These are phyloP conservation scores for Tenodera sinensis DNA, from an alignment of 2,888 invertebrate genomes.

Conservation along the genomic window DNA sequence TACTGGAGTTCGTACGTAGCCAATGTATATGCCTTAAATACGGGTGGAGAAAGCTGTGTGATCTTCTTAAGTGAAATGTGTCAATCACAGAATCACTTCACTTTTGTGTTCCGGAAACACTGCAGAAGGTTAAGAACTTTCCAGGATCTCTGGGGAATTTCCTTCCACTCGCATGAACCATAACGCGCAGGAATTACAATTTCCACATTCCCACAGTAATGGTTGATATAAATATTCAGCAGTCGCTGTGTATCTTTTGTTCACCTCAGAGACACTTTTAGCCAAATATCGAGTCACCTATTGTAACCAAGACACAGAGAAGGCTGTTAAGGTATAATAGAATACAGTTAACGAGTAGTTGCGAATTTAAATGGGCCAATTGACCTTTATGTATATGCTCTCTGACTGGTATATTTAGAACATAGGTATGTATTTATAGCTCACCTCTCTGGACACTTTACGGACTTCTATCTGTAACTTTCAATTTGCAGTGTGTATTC, in stretches of 20 bases:
- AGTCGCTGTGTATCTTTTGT: not conserved
- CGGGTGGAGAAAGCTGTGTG: no score
- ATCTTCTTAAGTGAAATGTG: no score
- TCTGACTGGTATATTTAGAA: not conserved
- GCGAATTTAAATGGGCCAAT: not conserved
- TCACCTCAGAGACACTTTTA: not conserved
- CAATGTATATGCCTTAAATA: no score
- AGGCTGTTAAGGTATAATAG: not conserved
- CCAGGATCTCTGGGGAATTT: no score
- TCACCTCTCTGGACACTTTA: not conserved
- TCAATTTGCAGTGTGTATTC: no score
- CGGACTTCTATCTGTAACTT: not conserved
- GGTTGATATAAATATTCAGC: not conserved
- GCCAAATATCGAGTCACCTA: not conserved
- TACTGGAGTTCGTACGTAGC: no score
- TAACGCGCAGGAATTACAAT: no score
- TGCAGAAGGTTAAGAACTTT: no score
- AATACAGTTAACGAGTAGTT: not conserved
- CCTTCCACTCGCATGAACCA: no score
- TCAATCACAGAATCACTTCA: no score
- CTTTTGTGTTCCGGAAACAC: no score
- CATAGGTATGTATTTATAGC: not conserved
- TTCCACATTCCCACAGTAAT: no score
- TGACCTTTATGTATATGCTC: not conserved
- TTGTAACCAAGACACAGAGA: not conserved